Conservation (phyloP, 1,140 invertebrate genomes). For the Solenopsis fugax region DNA sequence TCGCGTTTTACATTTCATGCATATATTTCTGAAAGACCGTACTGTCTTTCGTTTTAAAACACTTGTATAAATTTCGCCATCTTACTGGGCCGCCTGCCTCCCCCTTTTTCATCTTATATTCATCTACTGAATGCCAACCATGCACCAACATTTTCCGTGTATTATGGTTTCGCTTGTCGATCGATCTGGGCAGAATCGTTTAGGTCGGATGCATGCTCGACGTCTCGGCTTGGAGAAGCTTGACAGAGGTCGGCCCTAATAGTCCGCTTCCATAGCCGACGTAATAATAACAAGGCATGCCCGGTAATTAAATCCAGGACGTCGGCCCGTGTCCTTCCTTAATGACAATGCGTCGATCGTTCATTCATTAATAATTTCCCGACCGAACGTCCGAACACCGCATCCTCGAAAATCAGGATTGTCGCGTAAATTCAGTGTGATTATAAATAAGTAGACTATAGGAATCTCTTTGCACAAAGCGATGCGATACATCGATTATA, state of each 20-base stretch:
- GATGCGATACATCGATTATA: neutral
- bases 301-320: constrained; percentile 60
- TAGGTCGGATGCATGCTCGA: neutral
- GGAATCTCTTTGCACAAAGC: neutral
- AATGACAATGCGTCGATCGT: constrained; percentile 57
- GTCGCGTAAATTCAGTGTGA: neutral
- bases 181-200: constrained; percentile 22
- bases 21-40: constrained; percentile 51
- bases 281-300: constrained; percentile 61
- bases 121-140: constrained; percentile 43
- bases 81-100: neutral
- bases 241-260: constrained; percentile 57
- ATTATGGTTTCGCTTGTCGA: constrained; percentile 55
- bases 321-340: constrained; percentile 31
- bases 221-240: constrained; percentile 29
- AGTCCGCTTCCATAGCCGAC: constrained; percentile 28
- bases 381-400: too few relatives aligned
- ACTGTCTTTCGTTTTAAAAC: constrained; percentile 15
- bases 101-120: constrained; percentile 58
- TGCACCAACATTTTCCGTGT: constrained; percentile 48
- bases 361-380: constrained; percentile 55
- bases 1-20: constrained; percentile 55
- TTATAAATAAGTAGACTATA: neutral
- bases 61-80: constrained; percentile 49
- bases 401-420: constrained; percentile 4